phyloP scores from a whole-genome alignment of 2,797 vertebrate species.

The Cetoscarus ocellatus region DNA sequence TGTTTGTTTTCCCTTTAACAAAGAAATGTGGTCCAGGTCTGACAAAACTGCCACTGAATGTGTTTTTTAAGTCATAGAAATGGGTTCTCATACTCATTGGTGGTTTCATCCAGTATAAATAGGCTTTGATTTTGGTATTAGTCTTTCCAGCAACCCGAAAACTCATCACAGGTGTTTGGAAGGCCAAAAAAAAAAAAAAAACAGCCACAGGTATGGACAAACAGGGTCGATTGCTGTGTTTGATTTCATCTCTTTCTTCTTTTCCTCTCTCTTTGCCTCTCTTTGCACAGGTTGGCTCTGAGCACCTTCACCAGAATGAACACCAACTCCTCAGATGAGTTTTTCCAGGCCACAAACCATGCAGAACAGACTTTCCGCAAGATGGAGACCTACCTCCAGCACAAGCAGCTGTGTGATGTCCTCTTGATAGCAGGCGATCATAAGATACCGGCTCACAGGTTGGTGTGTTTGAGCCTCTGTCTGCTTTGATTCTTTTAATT shows the following conservation, averaged over 20 bases:
- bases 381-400: constrained; percentile 97
- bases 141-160: no score
- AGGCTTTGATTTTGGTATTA: no score
- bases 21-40: no score
- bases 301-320: constrained; percentile 89
- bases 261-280: constrained; percentile 25
- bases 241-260: background rate
- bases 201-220: background rate
- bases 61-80: no score
- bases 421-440: constrained; percentile 94
- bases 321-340: constrained; percentile 89
- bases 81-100: no score
- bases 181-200: background rate
- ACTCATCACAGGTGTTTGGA: no score
- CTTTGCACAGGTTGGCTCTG: constrained; percentile 82
- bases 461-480: constrained; percentile 50
- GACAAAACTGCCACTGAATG: no score
- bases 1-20: no score
- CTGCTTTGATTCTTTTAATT: constrained; percentile 61
- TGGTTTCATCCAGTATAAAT: no score
- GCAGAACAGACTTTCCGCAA: constrained; percentile 95
- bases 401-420: constrained; percentile 97
- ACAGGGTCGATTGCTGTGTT: background rate
- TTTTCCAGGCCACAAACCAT: constrained; percentile 92
- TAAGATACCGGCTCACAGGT: constrained; percentile 98